Evolutionary conservation across 2,113 vertebrate genomes (phyloP), one percentile per base, ranked within the genome.

Genomic region (Trichomycterus rosablanca): DNA sequence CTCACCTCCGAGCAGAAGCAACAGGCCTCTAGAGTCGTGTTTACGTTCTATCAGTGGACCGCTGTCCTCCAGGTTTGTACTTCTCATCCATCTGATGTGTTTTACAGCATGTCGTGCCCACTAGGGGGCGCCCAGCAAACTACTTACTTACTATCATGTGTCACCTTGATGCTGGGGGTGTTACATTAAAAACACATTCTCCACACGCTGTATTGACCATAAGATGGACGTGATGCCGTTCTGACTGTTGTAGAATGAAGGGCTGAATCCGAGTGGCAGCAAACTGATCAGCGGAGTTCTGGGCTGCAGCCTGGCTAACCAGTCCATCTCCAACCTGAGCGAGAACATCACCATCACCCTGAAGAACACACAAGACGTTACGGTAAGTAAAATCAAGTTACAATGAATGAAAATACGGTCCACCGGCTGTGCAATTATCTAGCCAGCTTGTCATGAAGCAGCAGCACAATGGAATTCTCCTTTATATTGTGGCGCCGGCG

Each of bases 41-140:
- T 97, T 82, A 93, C 89, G 74, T 97, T 95, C 78, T 97, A 91
- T 78, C 91, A 92, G 84, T n/a, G n/a, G n/a, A n/a, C n/a, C n/a
- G n/a, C n/a, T n/a, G n/a, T n/a, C n/a, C n/a, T n/a, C n/a, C n/a
- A n/a, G n/a, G n/a, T n/a, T n/a, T n/a, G n/a, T n/a, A n/a, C n/a
- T n/a, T n/a, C n/a, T n/a, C n/a, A n/a, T n/a, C n/a, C n/a, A n/a
- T n/a, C n/a, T n/a, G n/a, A n/a, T n/a, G n/a, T n/a, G n/a, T 7
- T 20, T 50, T 10, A 3, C 2, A 55, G 9, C 11, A 15, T 34
- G n/a, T n/a, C n/a, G n/a, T n/a, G n/a, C n/a, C n/a, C n/a, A n/a
- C n/a, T n/a, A n/a, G n/a, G n/a, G n/a, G n/a, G n/a, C n/a, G n/a
- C n/a, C n/a, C n/a, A n/a, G n/a, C n/a, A n/a, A n/a, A n/a, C n/a